Percentiles rank a stretch among this genome's conserved stretches.
Evolutionary conservation across 1,140 invertebrate genomes (phyloP).

Genomic region (Acromyrmex heyeri): DNA sequence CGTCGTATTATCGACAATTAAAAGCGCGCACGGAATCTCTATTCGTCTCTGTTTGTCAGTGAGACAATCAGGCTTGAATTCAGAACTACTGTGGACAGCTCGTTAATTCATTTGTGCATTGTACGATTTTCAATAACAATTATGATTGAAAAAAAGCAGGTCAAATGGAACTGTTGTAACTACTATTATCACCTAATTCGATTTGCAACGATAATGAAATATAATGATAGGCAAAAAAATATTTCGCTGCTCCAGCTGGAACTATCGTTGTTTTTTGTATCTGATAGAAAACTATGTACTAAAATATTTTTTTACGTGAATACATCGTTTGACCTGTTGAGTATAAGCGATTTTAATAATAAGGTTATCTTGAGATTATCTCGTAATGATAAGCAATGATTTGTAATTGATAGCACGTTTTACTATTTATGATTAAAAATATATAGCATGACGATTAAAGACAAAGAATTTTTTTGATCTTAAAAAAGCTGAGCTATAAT

Average conservation of each 20-base stretch:
- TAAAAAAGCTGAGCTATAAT: neutral
- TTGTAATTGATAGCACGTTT: neutral
- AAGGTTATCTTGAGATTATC: neutral
- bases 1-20: slow-evolving; percentile 47
- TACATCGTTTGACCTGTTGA: neutral
- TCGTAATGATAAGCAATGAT: neutral
- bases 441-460: neutral
- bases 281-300: too few relatives aligned
- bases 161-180: neutral
- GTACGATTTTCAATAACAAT: neutral
- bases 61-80: slow-evolving; percentile 32
- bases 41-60: slow-evolving; percentile 21
- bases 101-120: slow-evolving; percentile 1
- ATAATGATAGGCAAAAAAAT: too few relatives aligned
- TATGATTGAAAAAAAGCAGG: neutral
- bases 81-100: neutral
- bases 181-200: neutral
- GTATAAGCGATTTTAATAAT: slow-evolving; percentile 2
- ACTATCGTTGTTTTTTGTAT: too few relatives aligned
- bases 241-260: too few relatives aligned
- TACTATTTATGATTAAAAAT: neutral
- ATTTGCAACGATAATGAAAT: neutral
- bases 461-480: neutral
- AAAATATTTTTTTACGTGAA: neutral
- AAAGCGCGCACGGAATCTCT: slow-evolving; percentile 6